Evolutionary conservation across 2,797 vertebrate genomes (phyloP), one percentile per base, ranked within the genome.

Genomic region (Diplodus sargus): DNA sequence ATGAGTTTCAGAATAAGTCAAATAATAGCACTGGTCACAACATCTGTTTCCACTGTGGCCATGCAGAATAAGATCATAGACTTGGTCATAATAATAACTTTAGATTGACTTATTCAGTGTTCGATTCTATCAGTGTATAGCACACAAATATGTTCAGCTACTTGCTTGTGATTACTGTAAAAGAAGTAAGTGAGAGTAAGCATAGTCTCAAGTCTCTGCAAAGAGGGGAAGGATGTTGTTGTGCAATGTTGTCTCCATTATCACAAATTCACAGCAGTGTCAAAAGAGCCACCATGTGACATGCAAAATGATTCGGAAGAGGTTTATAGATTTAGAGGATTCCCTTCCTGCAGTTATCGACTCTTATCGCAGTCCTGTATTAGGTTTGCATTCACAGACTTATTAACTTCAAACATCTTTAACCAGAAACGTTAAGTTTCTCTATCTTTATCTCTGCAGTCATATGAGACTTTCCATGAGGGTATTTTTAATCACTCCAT

Each of bases 191-290:
- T 17, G 23, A 59, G 57, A 63, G 42, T 18, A 45, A 49, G 22
- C 13, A n/a, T 43, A 23, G n/a, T 54, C 30, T 56, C 9, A 57
- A 60, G 18, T 60, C 5, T 53, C 57, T 59, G 17, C 15, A 2
- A n/a, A 0, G 54, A 39, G 76, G 68, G 34, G 66, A 64, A 83
- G 59, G 28, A 60, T 71, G 69, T 76, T 73, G 34, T 78, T 84
- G 18, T 70, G 69, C 45, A 69, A 70, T 20, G 15, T 11, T 34
- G 23, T 70, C 25, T 45, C 13, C 1, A 51, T 12, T 39, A 14
- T 67, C 17, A 49, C 59, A 70, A 58, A 34, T 25, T 52, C 22
- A 22, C 13, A 30, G 3, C 4, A 49, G 16, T 42, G 49, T 70
- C 47, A 49, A 11, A 43, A 60, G 16, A 14, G 0, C 16, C 1